Evolutionary conservation across 1,140 invertebrate species (phyloP), one percentile per base, ranked within the genome.

Genomic region (Oncopodura yosiiana): DNA sequence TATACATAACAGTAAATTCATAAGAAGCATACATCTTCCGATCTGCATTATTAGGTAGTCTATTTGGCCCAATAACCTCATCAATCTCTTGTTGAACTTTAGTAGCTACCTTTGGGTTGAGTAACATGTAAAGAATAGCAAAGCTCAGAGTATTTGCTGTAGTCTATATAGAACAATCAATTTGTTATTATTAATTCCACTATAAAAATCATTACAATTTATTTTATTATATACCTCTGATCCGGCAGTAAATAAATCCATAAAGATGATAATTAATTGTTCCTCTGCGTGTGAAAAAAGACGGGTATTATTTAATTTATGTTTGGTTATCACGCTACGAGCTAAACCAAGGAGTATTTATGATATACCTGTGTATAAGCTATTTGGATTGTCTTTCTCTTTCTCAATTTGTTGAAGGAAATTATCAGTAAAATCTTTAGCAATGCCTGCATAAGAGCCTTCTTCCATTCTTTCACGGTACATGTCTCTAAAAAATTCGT

Each of bases 81-180:
- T 75, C 70, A 3, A 79, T 67, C 63, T 79, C 77, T 18, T 69
- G 58, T 53, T 71, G 69, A 3, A 79, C 64, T 37, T 68, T 67
- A 2, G 58, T 51, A 61, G 76, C 73, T 6, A 76, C 67, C 3
- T 74, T 64, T 0, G 71, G 72, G 62, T 78, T 57, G 29, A 69
- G 65, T 8, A 75, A 56, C 37, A 77, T 65, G 42, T 73, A 69
- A 3, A 77, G 60, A 11, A 78, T 55, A 1, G 72, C 61, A 69
- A 76, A 77, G 11, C 70, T 66, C 12, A 64, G 34, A 4, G 62
- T 62, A 39, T 62, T 64, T 18, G 53, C 48, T 21, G 59, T 64
- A 14, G 62, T 64, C 26, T 61, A 59, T n/a, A 8, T 21, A 50
- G 23, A 24, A 32, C 9, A 36, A 11, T 18, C 19, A 18, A 8